phyloP scores from a whole-genome alignment of 2,888 invertebrate genomes.

The Antheraea yamamai region DNA sequence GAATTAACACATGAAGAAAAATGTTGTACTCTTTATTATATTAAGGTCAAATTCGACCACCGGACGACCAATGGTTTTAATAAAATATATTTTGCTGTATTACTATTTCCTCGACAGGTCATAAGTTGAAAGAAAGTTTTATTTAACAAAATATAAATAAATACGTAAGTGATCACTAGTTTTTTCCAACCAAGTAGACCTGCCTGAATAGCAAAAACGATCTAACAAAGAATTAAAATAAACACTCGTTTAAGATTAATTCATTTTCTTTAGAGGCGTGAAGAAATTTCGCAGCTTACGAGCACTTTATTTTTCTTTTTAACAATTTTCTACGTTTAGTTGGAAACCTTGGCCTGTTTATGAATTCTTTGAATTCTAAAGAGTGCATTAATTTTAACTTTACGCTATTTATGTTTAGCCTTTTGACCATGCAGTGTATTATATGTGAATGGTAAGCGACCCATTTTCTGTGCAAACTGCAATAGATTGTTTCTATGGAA shows the following conservation, averaged over 20 bases:
- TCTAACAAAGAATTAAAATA: background rate
- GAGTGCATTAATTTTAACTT: constrained; percentile 14
- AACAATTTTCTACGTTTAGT: background rate
- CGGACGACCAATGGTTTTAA: background rate
- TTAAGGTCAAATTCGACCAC: background rate
- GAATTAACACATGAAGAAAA: too few species aligned
- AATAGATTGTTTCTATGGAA: background rate
- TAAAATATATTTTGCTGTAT: background rate
- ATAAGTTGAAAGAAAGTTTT: too few species aligned
- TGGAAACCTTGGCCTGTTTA: constrained; percentile 11
- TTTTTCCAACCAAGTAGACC: too few species aligned
- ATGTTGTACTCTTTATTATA: background rate
- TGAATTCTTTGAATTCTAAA: constrained; percentile 12
- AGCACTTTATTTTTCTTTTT: background rate
- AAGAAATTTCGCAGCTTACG: background rate
- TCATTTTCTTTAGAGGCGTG: background rate
- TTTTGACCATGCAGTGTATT: constrained; percentile 5
- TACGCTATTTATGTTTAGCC: constrained; percentile 11
- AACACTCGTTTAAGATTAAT: background rate
- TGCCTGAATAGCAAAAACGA: background rate
- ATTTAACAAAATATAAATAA: too few species aligned
- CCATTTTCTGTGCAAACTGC: constrained; percentile 4
- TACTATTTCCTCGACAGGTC: too few species aligned
- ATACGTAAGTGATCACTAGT: too few species aligned
- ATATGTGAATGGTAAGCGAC: background rate